Evolutionary conservation across 1,140 invertebrate species (phyloP), one percentile per base, ranked within the genome.

Genomic region (Coptotermes formosanus): DNA sequence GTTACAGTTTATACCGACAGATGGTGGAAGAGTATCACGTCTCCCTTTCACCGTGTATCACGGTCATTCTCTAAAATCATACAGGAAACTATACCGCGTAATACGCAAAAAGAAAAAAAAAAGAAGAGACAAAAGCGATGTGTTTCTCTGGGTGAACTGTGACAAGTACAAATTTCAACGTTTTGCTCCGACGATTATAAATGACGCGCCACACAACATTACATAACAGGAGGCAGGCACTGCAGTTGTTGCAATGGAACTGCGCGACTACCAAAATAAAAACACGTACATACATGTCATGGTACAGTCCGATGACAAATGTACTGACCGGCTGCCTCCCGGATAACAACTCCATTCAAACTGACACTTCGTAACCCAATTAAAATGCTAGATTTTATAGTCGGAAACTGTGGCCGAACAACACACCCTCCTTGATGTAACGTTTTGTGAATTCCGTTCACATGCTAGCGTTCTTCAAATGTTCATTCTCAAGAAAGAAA

Each of bases 81-180:
- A 75, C 64, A 75, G 64, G 30, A 75, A 75, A 75, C 25, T 14
- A 75, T 30, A 30, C 64, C 9, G 8, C n/a, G 64, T 75, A 75
- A n/a, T 64, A 64, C 19, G 59, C 8, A 8, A 16, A 16, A 16
- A 1, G 48, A 16, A 9, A 16, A 16, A 55, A 55, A 55, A 25
- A 82, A 38, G 2, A 82, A 82, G 9, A 43, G n/a, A 83, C 21
- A 25, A 83, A 43, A 83, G 25, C 0, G 82, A 83, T 83, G 23
- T 83, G 82, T 83, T 52, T 83, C 82, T 32, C 25, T 75, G 25
- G 82, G 48, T 52, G 16, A 12, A 83, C 19, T 52, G 44, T 83
- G 82, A 83, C 82, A 83, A 83, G 82, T 43, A 83, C 82, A 83
- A 83, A 83, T 83, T 44, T 83, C 82, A 83, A 23, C 23, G 82